Conservation (phyloP, 2,888 invertebrate genomes). For the Siphlonurus alternatus region DNA sequence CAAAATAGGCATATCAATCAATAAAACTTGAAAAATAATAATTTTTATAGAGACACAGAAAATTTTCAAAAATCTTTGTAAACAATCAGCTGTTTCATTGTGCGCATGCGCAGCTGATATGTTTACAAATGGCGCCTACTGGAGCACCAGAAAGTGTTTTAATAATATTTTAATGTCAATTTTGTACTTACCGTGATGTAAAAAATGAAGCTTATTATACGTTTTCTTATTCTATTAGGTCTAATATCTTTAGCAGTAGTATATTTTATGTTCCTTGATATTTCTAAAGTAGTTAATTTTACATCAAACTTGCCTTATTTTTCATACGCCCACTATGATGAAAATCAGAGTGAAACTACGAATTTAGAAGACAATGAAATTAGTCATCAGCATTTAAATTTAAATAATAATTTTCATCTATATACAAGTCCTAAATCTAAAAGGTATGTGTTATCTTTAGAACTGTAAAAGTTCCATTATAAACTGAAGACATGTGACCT, state of each 20-base stretch:
- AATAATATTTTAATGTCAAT: not conserved
- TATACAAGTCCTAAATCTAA: slow-evolving; percentile 8
- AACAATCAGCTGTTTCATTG: not conserved
- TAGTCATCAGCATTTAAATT: slow-evolving; percentile 5
- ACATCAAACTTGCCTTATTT: not conserved
- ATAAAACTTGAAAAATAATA: too few species aligned
- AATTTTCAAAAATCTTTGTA: too few species aligned
- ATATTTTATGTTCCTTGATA: not conserved
- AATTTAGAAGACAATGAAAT: not conserved
- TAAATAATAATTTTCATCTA: slow-evolving; percentile 8
- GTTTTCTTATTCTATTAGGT: not conserved
- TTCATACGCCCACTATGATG: not conserved
- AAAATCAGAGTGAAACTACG: not conserved
- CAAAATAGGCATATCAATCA: too few species aligned
- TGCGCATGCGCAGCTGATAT: not conserved
- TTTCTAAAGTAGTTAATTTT: not conserved
- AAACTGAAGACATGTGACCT: too few species aligned
- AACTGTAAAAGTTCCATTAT: too few species aligned
- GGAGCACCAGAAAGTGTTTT: not conserved
- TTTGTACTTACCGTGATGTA: not conserved
- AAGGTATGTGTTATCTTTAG: not conserved
- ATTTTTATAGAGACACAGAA: too few species aligned
- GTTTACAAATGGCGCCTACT: not conserved
- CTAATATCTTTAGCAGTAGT: not conserved
- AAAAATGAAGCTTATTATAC: not conserved